These are phyloP conservation scores for Channa argus DNA, from an alignment of 2,113 vertebrate species.

Conservation along the genomic window DNA sequence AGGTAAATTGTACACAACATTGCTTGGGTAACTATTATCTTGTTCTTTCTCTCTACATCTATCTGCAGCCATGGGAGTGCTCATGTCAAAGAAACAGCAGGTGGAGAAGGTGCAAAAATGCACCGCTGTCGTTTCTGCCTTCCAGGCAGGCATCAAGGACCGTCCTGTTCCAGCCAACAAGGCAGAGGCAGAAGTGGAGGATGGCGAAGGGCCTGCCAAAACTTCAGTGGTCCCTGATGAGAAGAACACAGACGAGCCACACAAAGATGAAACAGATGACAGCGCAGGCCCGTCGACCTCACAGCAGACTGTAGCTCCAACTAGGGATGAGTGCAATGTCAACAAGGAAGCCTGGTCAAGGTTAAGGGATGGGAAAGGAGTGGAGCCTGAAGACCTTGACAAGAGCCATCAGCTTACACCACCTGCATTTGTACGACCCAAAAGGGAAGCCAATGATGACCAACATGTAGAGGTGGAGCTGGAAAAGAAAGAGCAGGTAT, in stretches of 20 bases:
- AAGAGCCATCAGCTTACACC: conserved; percentile 89
- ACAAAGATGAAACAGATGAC: conserved; percentile 71
- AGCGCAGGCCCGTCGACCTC: conserved; percentile 59
- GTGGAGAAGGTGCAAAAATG: conserved; percentile 98
- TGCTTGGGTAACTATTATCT: conserved; percentile 24
- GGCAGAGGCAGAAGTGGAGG: conserved; percentile 64
- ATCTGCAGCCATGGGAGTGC: conserved; percentile 91
- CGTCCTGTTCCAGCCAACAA: conserved; percentile 74
- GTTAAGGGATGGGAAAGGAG: conserved; percentile 92
- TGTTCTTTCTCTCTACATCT: conserved; percentile 28
- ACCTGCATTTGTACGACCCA: conserved; percentile 90
- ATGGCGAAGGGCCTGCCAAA: conserved; percentile 79
- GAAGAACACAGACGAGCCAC: conserved; percentile 62
- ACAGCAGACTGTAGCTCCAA: conserved; percentile 65
- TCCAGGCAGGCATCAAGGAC: conserved; percentile 91
- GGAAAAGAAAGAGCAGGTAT: conserved; percentile 88
- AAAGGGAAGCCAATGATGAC: conserved; percentile 89
- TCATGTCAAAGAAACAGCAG: conserved; percentile 97
- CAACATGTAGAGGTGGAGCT: conserved; percentile 88
- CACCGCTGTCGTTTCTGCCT: conserved; percentile 93
- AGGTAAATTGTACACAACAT: background rate
- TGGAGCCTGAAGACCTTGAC: conserved; percentile 94
- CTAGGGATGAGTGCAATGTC: conserved; percentile 80
- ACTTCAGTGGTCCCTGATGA: conserved; percentile 68
- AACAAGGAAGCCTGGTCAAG: conserved; percentile 92